Evolutionary conservation across 2,113 vertebrate genomes (phyloP).

Genomic region (Lipophrys pholis): DNA sequence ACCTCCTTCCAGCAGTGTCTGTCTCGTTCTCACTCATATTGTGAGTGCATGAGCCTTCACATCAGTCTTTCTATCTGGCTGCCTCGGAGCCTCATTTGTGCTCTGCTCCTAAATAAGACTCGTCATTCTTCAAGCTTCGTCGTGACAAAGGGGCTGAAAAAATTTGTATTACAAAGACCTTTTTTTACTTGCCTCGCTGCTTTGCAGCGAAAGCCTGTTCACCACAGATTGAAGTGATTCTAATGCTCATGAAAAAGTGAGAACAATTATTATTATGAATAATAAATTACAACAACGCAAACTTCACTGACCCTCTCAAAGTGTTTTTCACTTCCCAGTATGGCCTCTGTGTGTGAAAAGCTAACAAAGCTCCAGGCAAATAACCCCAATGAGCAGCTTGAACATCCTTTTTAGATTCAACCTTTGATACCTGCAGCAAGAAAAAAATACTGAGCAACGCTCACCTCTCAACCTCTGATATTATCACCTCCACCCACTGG

Average conservation of each 20-base stretch:
- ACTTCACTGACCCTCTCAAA: slow-evolving; percentile 43
- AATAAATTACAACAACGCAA: slow-evolving; percentile 52
- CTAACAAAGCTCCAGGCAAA: slow-evolving; percentile 61
- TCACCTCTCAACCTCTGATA: slow-evolving; percentile 62
- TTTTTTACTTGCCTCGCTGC: not conserved
- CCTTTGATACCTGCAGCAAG: slow-evolving; percentile 49
- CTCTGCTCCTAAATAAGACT: slow-evolving; percentile 34
- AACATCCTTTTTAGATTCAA: slow-evolving; percentile 55
- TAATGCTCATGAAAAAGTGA: slow-evolving; percentile 32
- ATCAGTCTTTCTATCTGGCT: slow-evolving; percentile 45
- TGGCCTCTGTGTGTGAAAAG: slow-evolving; percentile 33
- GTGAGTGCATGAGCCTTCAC: slow-evolving; percentile 29
- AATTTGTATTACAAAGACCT: slow-evolving; percentile 16
- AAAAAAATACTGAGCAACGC: slow-evolving; percentile 50
- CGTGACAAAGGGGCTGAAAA: slow-evolving; percentile 52
- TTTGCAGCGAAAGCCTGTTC: not conserved
- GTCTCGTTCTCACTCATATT: slow-evolving; percentile 33
- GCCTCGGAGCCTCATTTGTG: slow-evolving; percentile 17
- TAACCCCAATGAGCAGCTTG: slow-evolving; percentile 48
- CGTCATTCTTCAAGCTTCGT: slow-evolving; percentile 37
- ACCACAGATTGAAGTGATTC: slow-evolving; percentile 27
- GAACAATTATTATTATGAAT: slow-evolving; percentile 33
- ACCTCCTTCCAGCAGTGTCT: slow-evolving; percentile 40
- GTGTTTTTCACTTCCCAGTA: slow-evolving; percentile 35
- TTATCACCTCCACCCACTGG: slow-evolving; percentile 52